A percentile compares a stretch with the other conserved stretches of the same genome.
Conservation (phyloP, 2,797 vertebrate genomes). For the Liparis tanakae region DNA sequence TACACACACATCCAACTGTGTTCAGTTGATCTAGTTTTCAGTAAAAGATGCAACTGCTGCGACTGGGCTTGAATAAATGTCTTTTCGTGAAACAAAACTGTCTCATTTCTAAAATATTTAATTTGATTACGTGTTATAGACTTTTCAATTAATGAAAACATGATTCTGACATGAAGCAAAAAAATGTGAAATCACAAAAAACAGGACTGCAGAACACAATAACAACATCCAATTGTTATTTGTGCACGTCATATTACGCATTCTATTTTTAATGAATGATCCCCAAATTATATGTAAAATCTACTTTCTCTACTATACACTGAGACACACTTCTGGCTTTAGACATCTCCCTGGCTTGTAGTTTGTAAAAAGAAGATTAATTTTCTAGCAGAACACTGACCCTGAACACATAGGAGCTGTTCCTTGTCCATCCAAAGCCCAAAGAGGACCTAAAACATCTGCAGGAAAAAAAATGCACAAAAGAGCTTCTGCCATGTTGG, state of each 20-base stretch:
- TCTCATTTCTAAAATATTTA: not conserved
- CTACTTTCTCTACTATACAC: not conserved
- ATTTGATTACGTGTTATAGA: not conserved
- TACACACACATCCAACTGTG: slow-evolving; percentile 43
- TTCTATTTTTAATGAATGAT: not conserved
- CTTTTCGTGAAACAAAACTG: not conserved
- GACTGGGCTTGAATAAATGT: slow-evolving; percentile 60
- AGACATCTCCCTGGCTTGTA: not conserved
- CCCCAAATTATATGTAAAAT: not conserved
- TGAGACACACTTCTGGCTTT: not conserved
- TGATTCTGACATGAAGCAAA: slow-evolving; percentile 1
- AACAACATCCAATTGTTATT: not conserved
- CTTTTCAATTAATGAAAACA: not conserved
- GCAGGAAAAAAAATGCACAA: not conserved
- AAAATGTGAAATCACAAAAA: not conserved
- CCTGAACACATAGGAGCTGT: not conserved
- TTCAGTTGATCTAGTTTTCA: slow-evolving; percentile 54
- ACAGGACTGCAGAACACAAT: not conserved
- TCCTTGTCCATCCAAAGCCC: not conserved
- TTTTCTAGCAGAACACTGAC: not conserved
- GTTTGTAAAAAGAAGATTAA: not conserved
- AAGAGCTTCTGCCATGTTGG: no score
- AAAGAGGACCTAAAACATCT: not conserved
- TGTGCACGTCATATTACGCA: not conserved
- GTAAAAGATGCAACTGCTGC: slow-evolving; percentile 67